A percentile compares a stretch with the other conserved stretches of the same genome.
Conservation (phyloP, 2,797 vertebrate genomes). For the Scyliorhinus canicula region DNA sequence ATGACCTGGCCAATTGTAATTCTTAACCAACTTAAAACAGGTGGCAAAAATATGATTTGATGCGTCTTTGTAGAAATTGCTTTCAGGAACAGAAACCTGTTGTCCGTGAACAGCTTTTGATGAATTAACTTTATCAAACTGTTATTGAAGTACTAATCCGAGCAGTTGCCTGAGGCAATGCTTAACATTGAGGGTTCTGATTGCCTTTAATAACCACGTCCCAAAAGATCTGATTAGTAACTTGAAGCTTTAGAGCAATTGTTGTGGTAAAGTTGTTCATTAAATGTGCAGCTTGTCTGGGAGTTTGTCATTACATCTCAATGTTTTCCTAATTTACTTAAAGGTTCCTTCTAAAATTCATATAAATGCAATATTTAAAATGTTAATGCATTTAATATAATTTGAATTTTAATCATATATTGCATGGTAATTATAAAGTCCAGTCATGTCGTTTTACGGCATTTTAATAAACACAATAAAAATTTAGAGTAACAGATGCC, state of each 20-base stretch:
- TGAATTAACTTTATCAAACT: conserved; percentile 1
- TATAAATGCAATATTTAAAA: conserved; percentile 7
- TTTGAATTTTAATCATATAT: conserved; percentile 18
- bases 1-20: neutral
- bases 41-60: neutral
- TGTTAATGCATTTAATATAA: conserved; percentile 1
- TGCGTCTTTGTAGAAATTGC: neutral
- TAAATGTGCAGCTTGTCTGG: neutral
- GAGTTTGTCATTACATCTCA: neutral
- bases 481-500: neutral
- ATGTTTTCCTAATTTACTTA: conserved; percentile 14
- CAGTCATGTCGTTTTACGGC: neutral
- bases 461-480: neutral
- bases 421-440: neutral
- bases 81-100: neutral
- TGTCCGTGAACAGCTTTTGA: neutral
- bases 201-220: neutral
- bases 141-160: neutral
- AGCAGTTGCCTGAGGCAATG: neutral
- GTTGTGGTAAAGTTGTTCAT: neutral
- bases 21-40: neutral
- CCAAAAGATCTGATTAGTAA: conserved; percentile 17
- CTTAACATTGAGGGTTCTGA: neutral
- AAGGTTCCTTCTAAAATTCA: conserved; percentile 11
- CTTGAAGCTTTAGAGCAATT: conserved; percentile 10